Conservation (phyloP, 2,113 vertebrate genomes). For the Progne subis region DNA sequence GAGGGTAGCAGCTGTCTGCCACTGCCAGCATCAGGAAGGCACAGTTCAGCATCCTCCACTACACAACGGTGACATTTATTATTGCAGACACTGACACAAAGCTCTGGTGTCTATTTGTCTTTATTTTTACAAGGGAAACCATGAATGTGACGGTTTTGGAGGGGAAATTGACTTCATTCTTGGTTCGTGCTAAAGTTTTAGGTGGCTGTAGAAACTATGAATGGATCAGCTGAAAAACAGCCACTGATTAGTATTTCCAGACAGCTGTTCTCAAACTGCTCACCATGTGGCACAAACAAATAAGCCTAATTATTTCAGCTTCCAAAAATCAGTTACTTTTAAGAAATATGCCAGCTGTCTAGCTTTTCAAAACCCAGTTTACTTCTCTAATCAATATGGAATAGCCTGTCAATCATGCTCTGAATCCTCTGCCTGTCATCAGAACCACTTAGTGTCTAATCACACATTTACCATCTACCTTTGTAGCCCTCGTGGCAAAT, state of each 20-base stretch:
- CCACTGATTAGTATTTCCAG: neutral
- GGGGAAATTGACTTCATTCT: neutral
- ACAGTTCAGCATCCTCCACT: neutral
- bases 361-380: neutral
- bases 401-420: neutral
- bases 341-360: neutral
- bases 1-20: neutral
- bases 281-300: neutral
- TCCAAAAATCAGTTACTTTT: neutral
- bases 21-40: neutral
- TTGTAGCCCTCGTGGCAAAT: neutral
- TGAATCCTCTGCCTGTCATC: neutral
- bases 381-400: neutral
- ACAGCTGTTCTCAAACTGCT: neutral
- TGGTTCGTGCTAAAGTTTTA: neutral
- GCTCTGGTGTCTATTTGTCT: neutral
- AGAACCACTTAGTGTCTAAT: neutral
- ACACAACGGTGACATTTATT: neutral
- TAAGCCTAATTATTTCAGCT: neutral
- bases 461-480: neutral
- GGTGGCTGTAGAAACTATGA: neutral
- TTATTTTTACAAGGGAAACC: neutral
- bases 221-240: neutral
- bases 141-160: accelerated
- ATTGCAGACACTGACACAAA: neutral